A percentile compares a stretch with the other conserved stretches of the same genome.
Conservation (phyloP, 2,113 vertebrate genomes). For the Neotoma lepida region DNA sequence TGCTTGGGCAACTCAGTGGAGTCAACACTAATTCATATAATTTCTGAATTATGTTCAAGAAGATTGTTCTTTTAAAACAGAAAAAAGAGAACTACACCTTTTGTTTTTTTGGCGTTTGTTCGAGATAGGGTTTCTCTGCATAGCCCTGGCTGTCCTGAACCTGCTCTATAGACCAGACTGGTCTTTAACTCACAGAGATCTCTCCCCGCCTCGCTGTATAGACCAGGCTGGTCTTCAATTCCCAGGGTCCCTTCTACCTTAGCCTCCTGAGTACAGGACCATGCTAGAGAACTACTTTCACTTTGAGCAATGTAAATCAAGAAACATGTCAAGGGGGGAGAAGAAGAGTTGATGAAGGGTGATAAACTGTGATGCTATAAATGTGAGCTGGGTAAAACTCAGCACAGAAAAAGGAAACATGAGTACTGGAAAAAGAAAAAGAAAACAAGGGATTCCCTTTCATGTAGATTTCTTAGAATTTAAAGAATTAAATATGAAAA, state of each 20-base stretch:
- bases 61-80: constrained; percentile 49
- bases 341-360: background rate
- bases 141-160: background rate
- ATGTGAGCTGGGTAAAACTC: constrained; percentile 24
- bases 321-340: constrained; percentile 9
- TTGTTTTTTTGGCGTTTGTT: background rate
- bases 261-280: background rate
- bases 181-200: background rate
- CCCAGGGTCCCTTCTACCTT: background rate
- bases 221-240: background rate
- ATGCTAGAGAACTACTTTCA: background rate
- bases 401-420: constrained; percentile 39
- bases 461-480: constrained; percentile 50
- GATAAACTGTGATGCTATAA: constrained; percentile 55
- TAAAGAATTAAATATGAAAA: constrained; percentile 43
- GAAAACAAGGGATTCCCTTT: constrained; percentile 51
- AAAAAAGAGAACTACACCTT: background rate
- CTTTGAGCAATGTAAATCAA: constrained; percentile 26
- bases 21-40: background rate
- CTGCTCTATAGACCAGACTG: background rate
- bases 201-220: background rate
- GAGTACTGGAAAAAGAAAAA: constrained; percentile 37
- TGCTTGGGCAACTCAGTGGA: constrained; percentile 12
- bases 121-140: background rate
- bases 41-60: constrained; percentile 38